These are phyloP conservation scores for Acanthurus leucopareius DNA, from an alignment of 2,797 vertebrate species.

Conservation along the genomic window DNA sequence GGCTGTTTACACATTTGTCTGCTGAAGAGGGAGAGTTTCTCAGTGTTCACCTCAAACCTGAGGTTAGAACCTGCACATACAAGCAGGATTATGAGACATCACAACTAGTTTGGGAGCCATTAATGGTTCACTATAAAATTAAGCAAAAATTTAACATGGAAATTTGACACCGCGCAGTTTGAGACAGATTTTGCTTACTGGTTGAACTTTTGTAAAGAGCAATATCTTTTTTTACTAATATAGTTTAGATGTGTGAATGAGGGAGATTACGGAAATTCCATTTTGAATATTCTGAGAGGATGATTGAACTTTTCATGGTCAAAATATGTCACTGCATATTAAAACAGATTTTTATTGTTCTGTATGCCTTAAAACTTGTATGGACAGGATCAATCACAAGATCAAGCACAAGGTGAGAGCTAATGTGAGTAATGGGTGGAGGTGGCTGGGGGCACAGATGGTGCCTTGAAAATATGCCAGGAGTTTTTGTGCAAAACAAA, in stretches of 20 bases:
- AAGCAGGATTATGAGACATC: not conserved
- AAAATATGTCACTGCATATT: too few species aligned
- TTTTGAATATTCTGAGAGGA: not conserved
- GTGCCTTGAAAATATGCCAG: slow-evolving; percentile 34
- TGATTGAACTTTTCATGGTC: not conserved
- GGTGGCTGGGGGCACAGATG: slow-evolving; percentile 46
- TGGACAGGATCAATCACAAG: slow-evolving; percentile 21
- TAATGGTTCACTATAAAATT: not conserved
- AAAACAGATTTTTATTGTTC: not conserved
- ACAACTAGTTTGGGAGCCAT: not conserved
- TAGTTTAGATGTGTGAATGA: not conserved
- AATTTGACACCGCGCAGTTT: not conserved
- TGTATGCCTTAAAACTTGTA: slow-evolving; percentile 8
- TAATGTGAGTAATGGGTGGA: slow-evolving; percentile 34
- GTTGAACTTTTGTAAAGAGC: not conserved
- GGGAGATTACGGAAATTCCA: not conserved
- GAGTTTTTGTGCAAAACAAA: slow-evolving; percentile 43
- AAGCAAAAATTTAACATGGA: not conserved
- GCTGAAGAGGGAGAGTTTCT: not conserved
- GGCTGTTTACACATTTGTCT: not conserved
- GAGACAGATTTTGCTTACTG: not conserved
- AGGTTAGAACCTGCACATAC: not conserved
- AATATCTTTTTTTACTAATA: not conserved
- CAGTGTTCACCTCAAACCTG: not conserved
- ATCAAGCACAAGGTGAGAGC: slow-evolving; percentile 4